Percentiles rank a stretch among this genome's conserved stretches.
Conservation (phyloP, 2,888 invertebrate species). For the Leptopilina drosophilae region DNA sequence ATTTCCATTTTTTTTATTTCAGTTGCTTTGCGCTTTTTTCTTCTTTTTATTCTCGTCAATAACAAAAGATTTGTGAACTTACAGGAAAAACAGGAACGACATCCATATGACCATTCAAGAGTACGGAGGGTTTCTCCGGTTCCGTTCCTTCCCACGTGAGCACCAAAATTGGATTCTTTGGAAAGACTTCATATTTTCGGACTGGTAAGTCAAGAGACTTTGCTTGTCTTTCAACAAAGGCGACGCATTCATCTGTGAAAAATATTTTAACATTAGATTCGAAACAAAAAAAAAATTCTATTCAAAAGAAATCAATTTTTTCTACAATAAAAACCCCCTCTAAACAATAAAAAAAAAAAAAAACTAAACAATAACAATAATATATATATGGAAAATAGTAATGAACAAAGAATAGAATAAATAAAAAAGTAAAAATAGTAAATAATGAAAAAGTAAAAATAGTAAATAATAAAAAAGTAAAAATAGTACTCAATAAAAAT, state of each 20-base stretch:
- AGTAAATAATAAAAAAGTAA: no score
- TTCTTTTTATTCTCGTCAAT: neutral
- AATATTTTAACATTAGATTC: constrained; percentile 16
- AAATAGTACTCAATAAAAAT: no score
- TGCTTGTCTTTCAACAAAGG: constrained; percentile 87
- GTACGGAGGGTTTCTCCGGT: constrained; percentile 83
- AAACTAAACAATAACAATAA: no score
- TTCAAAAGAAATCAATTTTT: neutral
- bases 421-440: no score
- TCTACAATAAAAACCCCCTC: no score
- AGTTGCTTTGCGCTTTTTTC: neutral
- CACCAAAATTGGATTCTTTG: constrained; percentile 84
- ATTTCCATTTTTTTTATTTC: neutral
- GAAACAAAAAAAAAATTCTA: no score
- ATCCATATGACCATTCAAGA: constrained; percentile 97
- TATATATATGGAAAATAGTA: no score
- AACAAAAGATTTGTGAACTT: constrained; percentile 67
- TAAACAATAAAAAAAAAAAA: no score
- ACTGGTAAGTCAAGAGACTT: constrained; percentile 83
- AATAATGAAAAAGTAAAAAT: no score
- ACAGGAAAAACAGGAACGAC: constrained; percentile 96
- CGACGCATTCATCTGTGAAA: constrained; percentile 84
- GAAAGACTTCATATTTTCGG: constrained; percentile 81
- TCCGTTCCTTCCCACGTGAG: constrained; percentile 90
- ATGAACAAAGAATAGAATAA: no score